A percentile compares a stretch with the other conserved stretches of the same genome.
phyloP scores from a whole-genome alignment of 2,888 invertebrate species.

The Pinctada fucata region DNA sequence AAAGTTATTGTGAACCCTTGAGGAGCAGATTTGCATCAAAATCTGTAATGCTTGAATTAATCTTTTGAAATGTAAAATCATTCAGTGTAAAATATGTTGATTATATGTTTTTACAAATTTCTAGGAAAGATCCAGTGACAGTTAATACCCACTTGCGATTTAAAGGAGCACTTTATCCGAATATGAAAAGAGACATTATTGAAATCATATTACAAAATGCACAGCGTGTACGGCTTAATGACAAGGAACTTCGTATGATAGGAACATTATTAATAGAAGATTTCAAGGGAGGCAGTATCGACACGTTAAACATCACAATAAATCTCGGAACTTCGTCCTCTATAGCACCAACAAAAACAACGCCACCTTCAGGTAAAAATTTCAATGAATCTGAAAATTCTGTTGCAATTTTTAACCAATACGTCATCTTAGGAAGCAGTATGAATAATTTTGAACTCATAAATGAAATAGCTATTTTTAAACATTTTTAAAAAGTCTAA shows the following conservation, averaged over 20 bases:
- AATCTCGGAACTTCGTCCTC: conserved; percentile 27
- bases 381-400: not conserved
- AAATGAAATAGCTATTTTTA: too few relatives aligned
- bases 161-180: conserved; percentile 46
- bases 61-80: too few relatives aligned
- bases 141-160: conserved; percentile 50
- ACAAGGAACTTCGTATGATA: conserved; percentile 49
- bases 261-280: conserved; percentile 53
- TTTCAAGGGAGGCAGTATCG: conserved; percentile 20
- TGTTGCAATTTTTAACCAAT: not conserved
- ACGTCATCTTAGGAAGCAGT: too few relatives aligned
- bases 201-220: conserved; percentile 50
- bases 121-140: conserved; percentile 32
- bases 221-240: conserved; percentile 42
- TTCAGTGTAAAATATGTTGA: too few relatives aligned
- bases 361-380: conserved; percentile 16
- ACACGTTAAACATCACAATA: conserved; percentile 21
- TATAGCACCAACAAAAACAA: conserved; percentile 21
- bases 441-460: too few relatives aligned
- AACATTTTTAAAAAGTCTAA: too few relatives aligned
- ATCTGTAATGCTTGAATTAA: too few relatives aligned
- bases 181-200: conserved; percentile 46
- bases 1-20: too few relatives aligned
- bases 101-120: not conserved
- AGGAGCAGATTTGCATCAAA: too few relatives aligned